Evolutionary conservation across 2,888 invertebrate genomes (phyloP), one percentile per base, ranked within the genome.

Genomic region (Scaptomyza caliginosa): DNA sequence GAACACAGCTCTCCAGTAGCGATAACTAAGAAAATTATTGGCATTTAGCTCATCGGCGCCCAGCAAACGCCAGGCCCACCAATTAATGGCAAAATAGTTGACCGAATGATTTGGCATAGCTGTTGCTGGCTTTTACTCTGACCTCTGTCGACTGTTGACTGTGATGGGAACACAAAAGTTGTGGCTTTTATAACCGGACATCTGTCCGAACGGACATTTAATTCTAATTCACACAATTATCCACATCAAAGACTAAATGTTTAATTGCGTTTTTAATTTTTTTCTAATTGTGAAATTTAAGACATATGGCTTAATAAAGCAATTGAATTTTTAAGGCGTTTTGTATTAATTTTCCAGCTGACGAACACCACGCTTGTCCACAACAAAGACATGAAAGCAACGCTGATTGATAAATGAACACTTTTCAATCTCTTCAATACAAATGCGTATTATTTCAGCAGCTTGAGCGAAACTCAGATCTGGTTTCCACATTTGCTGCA

Each of bases 321-420:
- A 42, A 17, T 8, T 42, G 48, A 17, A 19, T 4, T 10, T 28
- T 45, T 4, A 17, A 17, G 17, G 36, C 10, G 17, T 36, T 10
- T 1, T n/a, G 2, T 13, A 32, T 4, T n/a, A 2, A 0, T 32
- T 32, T 7, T 26, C 11, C n/a, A 62, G 24, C 8, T 43, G n/a
- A 13, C 93, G 94, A 67, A 97, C 94, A 38, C 98, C 99, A 88
- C 96, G 93, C 82, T 95, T 95, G 89, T 96, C 95, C 50, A 99
- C 94, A 65, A 96, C 92, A 77, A 95, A 94, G 11, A 98, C 96
- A 91, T 96, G 95, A 92, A 98, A 99, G 86, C 95, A 95, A 0
- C 96, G 96, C 80, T 98, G 92, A 91, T 97, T 98, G 55, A 97
- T 94, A 89, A 98, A 94, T 73, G 98, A 93, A 73, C 98, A 93